Percentiles rank a stretch among this genome's conserved stretches.
Conservation (phyloP, 2,888 invertebrate species). For the Sphinx pinastri region DNA sequence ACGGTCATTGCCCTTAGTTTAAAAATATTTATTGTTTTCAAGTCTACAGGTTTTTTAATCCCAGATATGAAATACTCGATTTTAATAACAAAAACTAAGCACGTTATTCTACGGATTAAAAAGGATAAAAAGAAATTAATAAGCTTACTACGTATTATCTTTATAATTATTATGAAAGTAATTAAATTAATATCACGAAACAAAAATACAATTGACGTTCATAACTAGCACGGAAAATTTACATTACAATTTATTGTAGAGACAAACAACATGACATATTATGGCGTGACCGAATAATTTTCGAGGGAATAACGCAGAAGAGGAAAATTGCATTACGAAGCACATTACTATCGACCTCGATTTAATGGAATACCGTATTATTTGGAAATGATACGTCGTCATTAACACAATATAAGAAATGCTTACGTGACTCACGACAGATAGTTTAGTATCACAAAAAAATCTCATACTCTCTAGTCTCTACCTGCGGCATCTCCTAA, state of each 20-base stretch:
- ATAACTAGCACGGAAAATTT: not conserved
- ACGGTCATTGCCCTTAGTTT: slow-evolving; percentile 66
- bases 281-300: slow-evolving; percentile 35
- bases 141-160: not conserved
- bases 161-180: not conserved
- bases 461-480: slow-evolving; percentile 10
- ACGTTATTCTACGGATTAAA: not conserved
- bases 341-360: not conserved
- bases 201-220: not conserved
- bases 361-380: slow-evolving; percentile 13
- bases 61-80: not conserved
- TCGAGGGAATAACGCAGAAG: slow-evolving; percentile 28
- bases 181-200: not conserved
- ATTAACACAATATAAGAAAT: slow-evolving; percentile 20
- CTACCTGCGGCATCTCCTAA: not conserved
- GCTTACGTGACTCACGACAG: slow-evolving; percentile 43
- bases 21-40: slow-evolving; percentile 26
- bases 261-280: slow-evolving; percentile 13
- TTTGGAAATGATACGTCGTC: slow-evolving; percentile 30
- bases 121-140: not conserved
- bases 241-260: slow-evolving; percentile 12
- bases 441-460: slow-evolving; percentile 29
- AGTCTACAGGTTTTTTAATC: not conserved
- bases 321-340: slow-evolving; percentile 32
- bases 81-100: not conserved